phyloP scores from a whole-genome alignment of 64 coral and sea anemone species.

The Platygyra sinensis region DNA sequence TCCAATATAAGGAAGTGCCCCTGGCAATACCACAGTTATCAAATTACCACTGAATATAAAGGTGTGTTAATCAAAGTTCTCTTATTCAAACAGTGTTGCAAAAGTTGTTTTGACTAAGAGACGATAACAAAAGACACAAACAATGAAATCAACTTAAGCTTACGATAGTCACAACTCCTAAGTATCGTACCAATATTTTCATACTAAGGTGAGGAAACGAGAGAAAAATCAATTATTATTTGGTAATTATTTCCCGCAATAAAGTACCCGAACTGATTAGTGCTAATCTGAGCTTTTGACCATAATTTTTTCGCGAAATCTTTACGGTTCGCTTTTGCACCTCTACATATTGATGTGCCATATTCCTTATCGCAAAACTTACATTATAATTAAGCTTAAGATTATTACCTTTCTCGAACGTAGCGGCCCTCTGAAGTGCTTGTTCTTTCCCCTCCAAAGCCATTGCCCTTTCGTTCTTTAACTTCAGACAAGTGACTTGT shows the following conservation, averaged over 20 bases:
- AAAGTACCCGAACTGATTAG: no score
- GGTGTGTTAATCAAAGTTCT: not conserved
- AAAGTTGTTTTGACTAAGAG: not conserved
- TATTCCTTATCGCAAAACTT: no score
- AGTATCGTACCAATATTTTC: no score
- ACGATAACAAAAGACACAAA: not conserved
- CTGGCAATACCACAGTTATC: not conserved
- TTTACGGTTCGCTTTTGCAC: no score
- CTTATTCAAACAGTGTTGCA: not conserved
- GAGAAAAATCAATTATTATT: slow-evolving; percentile 7
- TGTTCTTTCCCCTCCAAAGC: slow-evolving; percentile 75
- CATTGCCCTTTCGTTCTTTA: slow-evolving; percentile 76
- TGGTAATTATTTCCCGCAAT: not conserved
- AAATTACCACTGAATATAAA: slow-evolving; percentile 1
- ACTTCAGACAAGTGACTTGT: slow-evolving; percentile 67
- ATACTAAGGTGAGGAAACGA: not conserved
- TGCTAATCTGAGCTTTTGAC: not conserved
- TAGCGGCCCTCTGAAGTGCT: slow-evolving; percentile 78
- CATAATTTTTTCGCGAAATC: not conserved
- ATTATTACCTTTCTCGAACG: slow-evolving; percentile 79
- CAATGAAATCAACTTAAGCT: no score
- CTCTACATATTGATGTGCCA: no score
- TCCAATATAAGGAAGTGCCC: not conserved
- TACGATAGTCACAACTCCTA: no score
- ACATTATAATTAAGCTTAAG: no score